Conservation (phyloP, 2,113 vertebrate species). For the Nibea albiflora region DNA sequence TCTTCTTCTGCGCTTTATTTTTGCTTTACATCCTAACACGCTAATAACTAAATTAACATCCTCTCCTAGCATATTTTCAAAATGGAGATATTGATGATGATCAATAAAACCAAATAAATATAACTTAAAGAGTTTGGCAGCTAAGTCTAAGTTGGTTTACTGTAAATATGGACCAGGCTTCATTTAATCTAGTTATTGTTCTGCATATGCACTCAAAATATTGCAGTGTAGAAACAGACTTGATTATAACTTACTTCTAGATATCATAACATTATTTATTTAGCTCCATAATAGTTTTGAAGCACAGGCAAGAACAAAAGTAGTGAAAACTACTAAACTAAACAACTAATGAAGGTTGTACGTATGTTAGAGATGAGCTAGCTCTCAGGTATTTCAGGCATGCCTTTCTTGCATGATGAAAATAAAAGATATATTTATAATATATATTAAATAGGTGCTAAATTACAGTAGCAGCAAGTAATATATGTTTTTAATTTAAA, state of each 20-base stretch:
- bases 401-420: not conserved
- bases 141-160: conserved; percentile 23
- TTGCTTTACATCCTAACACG: conserved; percentile 43
- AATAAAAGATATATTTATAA: not conserved
- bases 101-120: not conserved
- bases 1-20: conserved; percentile 44
- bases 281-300: not conserved
- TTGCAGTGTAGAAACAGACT: no score
- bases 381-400: not conserved
- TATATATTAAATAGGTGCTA: not conserved
- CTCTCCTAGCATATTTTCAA: not conserved
- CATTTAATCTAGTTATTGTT: not conserved
- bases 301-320: not conserved
- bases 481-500: conserved; percentile 1
- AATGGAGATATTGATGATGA: no score
- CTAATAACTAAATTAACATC: conserved; percentile 12
- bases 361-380: not conserved
- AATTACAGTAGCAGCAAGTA: not conserved
- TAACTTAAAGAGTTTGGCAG: conserved; percentile 30
- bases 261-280: not conserved
- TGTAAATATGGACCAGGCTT: not conserved
- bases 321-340: not conserved
- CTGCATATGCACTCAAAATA: no score
- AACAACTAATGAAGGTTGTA: not conserved
- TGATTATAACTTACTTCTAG: not conserved